Percentiles rank a stretch among this genome's conserved stretches.
Evolutionary conservation across 2,888 invertebrate species (phyloP).

Genomic region (Aphidius colemani): DNA sequence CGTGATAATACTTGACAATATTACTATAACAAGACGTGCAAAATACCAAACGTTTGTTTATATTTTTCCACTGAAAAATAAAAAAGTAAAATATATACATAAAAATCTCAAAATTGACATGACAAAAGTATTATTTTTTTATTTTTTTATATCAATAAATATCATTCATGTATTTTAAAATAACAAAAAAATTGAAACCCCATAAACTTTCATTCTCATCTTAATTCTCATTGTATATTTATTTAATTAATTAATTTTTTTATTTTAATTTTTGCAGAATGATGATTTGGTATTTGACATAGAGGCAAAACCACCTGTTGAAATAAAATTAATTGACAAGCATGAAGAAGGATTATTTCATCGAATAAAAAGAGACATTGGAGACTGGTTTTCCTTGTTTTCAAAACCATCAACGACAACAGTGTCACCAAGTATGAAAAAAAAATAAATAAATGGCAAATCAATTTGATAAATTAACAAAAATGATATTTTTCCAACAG

Average conservation of each 20-base stretch:
- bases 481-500: neutral
- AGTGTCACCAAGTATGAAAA: conserved; percentile 3
- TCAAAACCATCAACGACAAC: conserved; percentile 16
- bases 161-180: neutral
- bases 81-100: too few relatives aligned
- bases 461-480: neutral
- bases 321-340: conserved; percentile 42
- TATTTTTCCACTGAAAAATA: neutral
- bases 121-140: too few relatives aligned
- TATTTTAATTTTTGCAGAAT: conserved; percentile 42
- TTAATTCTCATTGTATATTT: too few relatives aligned
- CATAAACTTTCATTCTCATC: neutral
- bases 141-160: neutral
- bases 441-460: neutral
- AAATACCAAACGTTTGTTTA: conserved; percentile 21
- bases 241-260: conserved; percentile 8
- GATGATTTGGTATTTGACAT: conserved; percentile 54
- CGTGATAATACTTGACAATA: conserved; percentile 51
- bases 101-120: too few relatives aligned
- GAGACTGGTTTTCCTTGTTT: conserved; percentile 33
- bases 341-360: conserved; percentile 48
- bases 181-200: neutral
- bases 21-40: conserved; percentile 27
- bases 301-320: conserved; percentile 41
- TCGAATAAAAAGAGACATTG: conserved; percentile 55